Percentiles rank a stretch among this genome's conserved stretches.
Evolutionary conservation across 1,140 invertebrate genomes (phyloP).

Genomic region (Adelges cooleyi): DNA sequence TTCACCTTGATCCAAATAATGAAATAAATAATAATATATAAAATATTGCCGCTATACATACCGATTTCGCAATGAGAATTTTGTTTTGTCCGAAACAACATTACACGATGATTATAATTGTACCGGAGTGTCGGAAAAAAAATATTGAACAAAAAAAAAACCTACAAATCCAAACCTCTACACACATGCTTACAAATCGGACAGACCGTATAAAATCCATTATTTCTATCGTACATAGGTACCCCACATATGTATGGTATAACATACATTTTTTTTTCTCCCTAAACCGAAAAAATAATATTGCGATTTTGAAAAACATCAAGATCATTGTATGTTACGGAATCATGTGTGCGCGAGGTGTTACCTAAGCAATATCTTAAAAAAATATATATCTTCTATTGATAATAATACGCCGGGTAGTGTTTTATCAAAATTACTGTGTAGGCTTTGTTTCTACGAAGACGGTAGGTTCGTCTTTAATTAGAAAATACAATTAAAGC

Average conservation of each 20-base stretch:
- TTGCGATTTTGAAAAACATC: neutral
- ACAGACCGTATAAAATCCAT: conserved; percentile 15
- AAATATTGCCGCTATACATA: neutral
- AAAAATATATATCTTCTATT: too few species aligned
- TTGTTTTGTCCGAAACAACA: neutral
- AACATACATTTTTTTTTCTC: too few species aligned
- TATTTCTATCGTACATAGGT: too few species aligned
- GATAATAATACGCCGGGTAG: too few species aligned
- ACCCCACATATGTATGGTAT: too few species aligned
- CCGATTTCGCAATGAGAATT: conserved; percentile 7
- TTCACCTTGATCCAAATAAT: conserved; percentile 23
- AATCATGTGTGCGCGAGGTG: too few species aligned
- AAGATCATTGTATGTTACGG: neutral
- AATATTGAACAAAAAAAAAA: neutral
- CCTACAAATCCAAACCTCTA: neutral
- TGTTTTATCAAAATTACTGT: too few species aligned
- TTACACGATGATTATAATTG: conserved; percentile 3
- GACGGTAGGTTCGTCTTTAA: too few species aligned
- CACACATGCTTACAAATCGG: neutral
- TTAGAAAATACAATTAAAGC: too few species aligned
- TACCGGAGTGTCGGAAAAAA: neutral
- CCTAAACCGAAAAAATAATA: conserved; percentile 1
- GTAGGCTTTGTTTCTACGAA: too few species aligned
- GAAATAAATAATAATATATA: neutral
- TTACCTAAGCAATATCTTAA: too few species aligned